A percentile compares a stretch with the other conserved stretches of the same genome.
Evolutionary conservation across 2,888 invertebrate genomes (phyloP).

Genomic region (Nemotelus nigrinus): DNA sequence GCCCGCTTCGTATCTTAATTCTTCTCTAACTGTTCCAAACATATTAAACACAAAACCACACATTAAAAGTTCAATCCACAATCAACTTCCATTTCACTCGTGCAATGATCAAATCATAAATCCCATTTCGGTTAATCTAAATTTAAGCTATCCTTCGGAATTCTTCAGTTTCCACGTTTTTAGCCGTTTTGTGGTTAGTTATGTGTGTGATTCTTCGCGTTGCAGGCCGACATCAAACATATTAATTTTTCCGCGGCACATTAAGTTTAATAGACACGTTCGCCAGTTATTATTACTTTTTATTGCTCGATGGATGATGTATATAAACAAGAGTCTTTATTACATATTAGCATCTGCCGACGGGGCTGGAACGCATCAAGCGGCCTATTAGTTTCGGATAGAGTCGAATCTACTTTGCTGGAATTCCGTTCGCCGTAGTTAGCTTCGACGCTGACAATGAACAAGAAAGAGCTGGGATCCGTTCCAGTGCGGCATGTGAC

Average conservation of each 20-base stretch:
- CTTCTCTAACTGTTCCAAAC: too few relatives aligned
- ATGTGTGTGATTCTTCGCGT: background rate
- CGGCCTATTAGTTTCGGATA: slow-evolving; percentile 7
- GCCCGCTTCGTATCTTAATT: too few relatives aligned
- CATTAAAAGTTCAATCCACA: too few relatives aligned
- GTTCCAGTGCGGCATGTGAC: slow-evolving; percentile 12
- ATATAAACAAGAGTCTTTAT: slow-evolving; percentile 16
- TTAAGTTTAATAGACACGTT: slow-evolving; percentile 36
- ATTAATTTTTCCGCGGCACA: slow-evolving; percentile 25
- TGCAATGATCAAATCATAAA: slow-evolving; percentile 1
- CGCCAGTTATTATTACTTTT: slow-evolving; percentile 31
- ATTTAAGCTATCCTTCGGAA: background rate
- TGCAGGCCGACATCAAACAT: slow-evolving; percentile 8
- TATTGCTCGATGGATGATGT: slow-evolving; percentile 3
- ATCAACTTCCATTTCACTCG: too few relatives aligned
- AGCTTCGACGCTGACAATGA: background rate
- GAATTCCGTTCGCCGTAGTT: slow-evolving; percentile 8
- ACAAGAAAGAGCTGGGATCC: background rate
- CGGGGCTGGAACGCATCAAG: background rate
- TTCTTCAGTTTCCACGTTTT: background rate
- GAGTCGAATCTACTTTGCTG: background rate
- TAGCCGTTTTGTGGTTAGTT: slow-evolving; percentile 3
- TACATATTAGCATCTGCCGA: slow-evolving; percentile 3
- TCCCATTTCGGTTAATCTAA: background rate
- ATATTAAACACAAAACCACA: too few relatives aligned